Base-by-base conservation (phyloP, 2,797 vertebrate genomes). In the Danionella dracula region DNA sequence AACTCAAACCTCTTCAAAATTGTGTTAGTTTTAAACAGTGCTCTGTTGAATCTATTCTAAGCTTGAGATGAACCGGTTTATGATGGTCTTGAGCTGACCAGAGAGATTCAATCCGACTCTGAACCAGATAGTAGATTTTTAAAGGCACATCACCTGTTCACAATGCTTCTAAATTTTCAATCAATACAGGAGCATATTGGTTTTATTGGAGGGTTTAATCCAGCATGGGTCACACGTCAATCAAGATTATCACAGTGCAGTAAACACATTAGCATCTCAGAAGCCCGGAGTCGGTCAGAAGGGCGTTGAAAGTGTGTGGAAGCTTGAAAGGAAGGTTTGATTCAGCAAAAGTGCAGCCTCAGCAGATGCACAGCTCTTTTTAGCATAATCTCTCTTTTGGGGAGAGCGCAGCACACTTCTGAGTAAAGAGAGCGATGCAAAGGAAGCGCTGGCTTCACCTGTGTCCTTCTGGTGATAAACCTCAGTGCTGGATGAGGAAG, bases 341-440 rank as follows among this genome's bases (percentile, higher is more conserved):
- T 81, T 76, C 76, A 74, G 81, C 73, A 73, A 77, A 58, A 75
- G 70, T 73, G 80, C 80, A 8, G 50, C 76, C 76, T 87, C 84
- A 85, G 84, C 82, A 85, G 73, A 79, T 58, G 78, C 56, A 77
- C 77, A 19, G 58, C 71, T 40, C 40, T 66, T 67, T 66, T 69
- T 42, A 50, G 66, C 76, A 79, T 74, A 71, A 74, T 65, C 45
- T 42, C 46, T 61, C 51, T 62, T 69, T 61, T 8, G 50, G 60
- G 50, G 13, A 64, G 70, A 46, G 49, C 5, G 58, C 17, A 15
- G 15, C 48, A 32, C 67, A 50, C 70, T 17, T 60, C 63, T 27
- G 23, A 27, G 23, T 27, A 27, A 27, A 27, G 23, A 6, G 6
- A 27, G 3, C 23, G 23, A 3, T 3, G 23, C 23, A 27, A 27